Evolutionary conservation across 2,797 vertebrate genomes (phyloP).

Genomic region (Coracias cyanogaster): DNA sequence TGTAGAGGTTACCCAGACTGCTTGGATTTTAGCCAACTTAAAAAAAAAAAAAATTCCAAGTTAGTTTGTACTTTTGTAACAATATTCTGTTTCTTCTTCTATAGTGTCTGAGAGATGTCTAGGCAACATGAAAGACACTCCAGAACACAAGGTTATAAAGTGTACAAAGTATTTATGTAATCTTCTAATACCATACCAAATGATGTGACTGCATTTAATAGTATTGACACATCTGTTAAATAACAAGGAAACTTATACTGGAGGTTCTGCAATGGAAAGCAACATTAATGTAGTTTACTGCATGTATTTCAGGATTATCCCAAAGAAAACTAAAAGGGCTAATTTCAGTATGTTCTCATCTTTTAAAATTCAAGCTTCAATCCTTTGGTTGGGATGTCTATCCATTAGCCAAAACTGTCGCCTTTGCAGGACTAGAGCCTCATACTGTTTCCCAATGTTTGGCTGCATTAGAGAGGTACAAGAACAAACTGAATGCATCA

Average conservation of each 20-base stretch:
- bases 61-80: not conserved
- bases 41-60: not conserved
- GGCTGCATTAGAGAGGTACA: not conserved
- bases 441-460: not conserved
- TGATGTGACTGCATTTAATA: not conserved
- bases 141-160: not conserved
- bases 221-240: not conserved
- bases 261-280: not conserved
- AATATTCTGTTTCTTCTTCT: not conserved
- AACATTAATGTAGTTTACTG: not conserved
- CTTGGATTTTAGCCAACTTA: not conserved
- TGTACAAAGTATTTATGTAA: not conserved
- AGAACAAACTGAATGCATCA: not conserved
- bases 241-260: not conserved
- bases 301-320: not conserved
- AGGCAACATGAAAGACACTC: not conserved
- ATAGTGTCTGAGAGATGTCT: not conserved
- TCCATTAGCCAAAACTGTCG: rapidly evolving
- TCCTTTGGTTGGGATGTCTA: not conserved
- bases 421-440: not conserved
- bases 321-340: not conserved
- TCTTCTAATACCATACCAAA: not conserved
- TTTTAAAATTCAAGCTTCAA: not conserved
- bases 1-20: not conserved
- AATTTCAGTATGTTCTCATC: not conserved